Percentiles rank a stretch among this genome's conserved stretches.
Evolutionary conservation across 2,113 vertebrate species (phyloP).

Genomic region (Panurus biarmicus): DNA sequence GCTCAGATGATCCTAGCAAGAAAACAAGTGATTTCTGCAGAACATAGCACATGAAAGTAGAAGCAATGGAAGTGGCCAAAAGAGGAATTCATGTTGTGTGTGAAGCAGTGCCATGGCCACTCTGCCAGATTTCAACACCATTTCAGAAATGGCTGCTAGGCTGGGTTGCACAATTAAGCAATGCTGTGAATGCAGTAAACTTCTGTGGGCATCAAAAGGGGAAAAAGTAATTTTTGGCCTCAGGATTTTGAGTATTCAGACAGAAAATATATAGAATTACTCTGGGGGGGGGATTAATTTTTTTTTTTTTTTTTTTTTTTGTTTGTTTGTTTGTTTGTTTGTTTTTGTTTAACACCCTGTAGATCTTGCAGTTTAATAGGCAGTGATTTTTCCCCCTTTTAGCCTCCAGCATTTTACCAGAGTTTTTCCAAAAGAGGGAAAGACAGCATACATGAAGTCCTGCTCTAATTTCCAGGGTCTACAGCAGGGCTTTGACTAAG

Average conservation of each 20-base stretch:
- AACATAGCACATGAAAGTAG: background rate
- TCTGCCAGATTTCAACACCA: background rate
- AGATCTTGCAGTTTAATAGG: background rate
- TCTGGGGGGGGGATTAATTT: background rate
- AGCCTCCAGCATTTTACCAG: background rate
- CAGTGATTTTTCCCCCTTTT: background rate
- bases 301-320: no score
- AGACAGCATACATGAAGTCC: rapidly evolving
- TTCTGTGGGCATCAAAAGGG: background rate
- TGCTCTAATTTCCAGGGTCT: background rate
- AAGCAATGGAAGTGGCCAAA: background rate
- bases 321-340: no score
- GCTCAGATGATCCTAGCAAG: background rate
- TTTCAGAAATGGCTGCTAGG: background rate
- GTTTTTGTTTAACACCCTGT: background rate
- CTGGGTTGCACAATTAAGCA: background rate
- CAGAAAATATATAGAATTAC: background rate
- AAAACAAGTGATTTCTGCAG: background rate
- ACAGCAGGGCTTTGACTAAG: rapidly evolving
- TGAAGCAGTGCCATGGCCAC: background rate
- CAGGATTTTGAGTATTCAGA: background rate
- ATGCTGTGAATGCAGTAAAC: background rate
- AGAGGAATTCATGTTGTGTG: background rate
- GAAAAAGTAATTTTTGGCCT: background rate
- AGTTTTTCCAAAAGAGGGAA: background rate